Percentiles rank a stretch among this genome's conserved stretches.
Evolutionary conservation across 1,140 invertebrate genomes (phyloP).

Genomic region (Meloidogyne chitwoodi): DNA sequence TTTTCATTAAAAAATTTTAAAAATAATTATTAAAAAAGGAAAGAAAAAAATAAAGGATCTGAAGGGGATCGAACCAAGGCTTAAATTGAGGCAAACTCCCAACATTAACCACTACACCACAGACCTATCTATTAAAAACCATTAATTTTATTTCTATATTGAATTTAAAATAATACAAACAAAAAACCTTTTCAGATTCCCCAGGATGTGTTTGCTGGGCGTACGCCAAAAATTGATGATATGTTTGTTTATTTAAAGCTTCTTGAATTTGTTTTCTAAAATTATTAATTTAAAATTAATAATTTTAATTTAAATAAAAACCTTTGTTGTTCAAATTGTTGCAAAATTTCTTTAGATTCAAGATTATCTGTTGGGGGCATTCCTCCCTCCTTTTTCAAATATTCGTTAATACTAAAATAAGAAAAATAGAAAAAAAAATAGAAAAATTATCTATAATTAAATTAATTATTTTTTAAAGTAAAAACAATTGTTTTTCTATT

Average conservation of each 20-base stretch:
- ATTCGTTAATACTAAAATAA: not conserved
- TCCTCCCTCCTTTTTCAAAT: slow-evolving; percentile 20
- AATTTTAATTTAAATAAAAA: not conserved
- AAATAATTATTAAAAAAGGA: too few relatives aligned
- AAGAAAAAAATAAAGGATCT: too few relatives aligned
- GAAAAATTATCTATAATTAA: not conserved
- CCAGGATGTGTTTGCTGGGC: slow-evolving; percentile 91
- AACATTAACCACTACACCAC: too few relatives aligned
- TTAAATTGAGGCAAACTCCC: too few relatives aligned
- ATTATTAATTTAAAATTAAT: not conserved
- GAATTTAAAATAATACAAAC: too few relatives aligned
- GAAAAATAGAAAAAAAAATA: slow-evolving; percentile 1
- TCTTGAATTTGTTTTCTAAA: slow-evolving; percentile 75
- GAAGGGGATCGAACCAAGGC: too few relatives aligned
- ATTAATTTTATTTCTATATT: too few relatives aligned
- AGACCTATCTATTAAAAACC: too few relatives aligned
- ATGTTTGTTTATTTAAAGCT: slow-evolving; percentile 91
- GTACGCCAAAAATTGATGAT: slow-evolving; percentile 84
- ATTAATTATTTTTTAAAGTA: too few relatives aligned
- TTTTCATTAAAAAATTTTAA: too few relatives aligned
- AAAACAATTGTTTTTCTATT: too few relatives aligned
- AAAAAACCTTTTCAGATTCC: slow-evolving; percentile 73
- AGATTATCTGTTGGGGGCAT: not conserved
- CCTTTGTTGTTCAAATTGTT: slow-evolving; percentile 48
- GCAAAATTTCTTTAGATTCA: slow-evolving; percentile 39